A percentile compares a stretch with the other conserved stretches of the same genome.
Conservation (phyloP, 2,113 vertebrate species). For the Carollia perspicillata region DNA sequence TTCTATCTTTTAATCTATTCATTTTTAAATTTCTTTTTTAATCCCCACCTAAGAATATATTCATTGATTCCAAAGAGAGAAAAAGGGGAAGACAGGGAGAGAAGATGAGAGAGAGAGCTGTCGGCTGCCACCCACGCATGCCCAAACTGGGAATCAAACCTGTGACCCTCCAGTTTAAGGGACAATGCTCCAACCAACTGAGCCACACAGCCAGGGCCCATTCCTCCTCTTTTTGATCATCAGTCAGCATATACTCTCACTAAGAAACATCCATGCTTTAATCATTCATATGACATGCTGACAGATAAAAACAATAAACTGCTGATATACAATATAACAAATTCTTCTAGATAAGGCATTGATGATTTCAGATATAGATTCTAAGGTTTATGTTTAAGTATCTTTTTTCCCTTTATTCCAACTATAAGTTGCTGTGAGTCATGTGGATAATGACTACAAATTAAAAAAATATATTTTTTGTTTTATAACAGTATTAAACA, state of each 20-base stretch:
- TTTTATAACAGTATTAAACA: not conserved
- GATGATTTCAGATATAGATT: not conserved
- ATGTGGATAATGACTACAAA: conserved; percentile 14
- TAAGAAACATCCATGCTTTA: not conserved
- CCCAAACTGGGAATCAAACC: too few species aligned
- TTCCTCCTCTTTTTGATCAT: not conserved
- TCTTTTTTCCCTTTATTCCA: not conserved
- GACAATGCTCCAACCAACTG: too few species aligned
- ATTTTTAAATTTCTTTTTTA: not conserved
- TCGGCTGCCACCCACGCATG: too few species aligned
- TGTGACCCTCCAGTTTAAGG: too few species aligned
- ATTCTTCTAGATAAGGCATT: not conserved
- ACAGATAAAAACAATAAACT: not conserved
- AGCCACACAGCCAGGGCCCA: not conserved
- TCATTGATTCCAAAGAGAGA: too few species aligned
- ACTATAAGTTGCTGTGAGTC: not conserved
- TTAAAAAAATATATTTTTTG: not conserved
- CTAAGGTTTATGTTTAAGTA: not conserved
- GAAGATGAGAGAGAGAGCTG: too few species aligned
- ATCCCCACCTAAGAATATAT: too few species aligned
- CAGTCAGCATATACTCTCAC: not conserved
- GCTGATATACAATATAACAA: not conserved
- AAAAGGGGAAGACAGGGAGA: too few species aligned
- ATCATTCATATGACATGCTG: not conserved
- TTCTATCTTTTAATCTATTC: not conserved